Evolutionary conservation across 2,113 vertebrate genomes (phyloP).

Genomic region (Equus przewalskii): DNA sequence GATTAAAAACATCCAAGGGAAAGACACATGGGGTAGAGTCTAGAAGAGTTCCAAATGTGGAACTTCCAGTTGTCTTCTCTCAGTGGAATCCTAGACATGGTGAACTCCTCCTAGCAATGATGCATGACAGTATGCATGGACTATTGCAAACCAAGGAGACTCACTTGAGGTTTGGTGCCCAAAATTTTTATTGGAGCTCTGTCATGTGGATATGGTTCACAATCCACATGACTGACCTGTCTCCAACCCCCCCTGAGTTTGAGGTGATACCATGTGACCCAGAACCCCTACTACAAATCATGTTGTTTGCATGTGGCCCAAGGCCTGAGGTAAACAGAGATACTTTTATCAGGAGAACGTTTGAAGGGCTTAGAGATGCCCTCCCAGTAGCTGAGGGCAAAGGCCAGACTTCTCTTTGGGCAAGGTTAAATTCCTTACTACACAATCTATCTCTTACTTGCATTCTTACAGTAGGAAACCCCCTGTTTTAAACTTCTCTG

Average conservation of each 20-base stretch:
- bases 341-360: slow-evolving; percentile 11
- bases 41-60: not conserved
- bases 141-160: not conserved
- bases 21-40: not conserved
- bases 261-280: not conserved
- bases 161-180: not conserved
- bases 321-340: not conserved
- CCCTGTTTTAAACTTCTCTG: not conserved
- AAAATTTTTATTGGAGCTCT: not conserved
- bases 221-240: not conserved
- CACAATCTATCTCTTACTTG: not conserved
- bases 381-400: not conserved
- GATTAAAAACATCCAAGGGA: not conserved
- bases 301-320: not conserved
- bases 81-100: not conserved
- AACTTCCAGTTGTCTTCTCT: not conserved
- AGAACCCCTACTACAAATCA: not conserved
- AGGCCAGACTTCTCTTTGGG: not conserved
- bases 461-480: not conserved
- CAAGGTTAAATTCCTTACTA: slow-evolving; percentile 5
- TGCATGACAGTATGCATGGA: not conserved
- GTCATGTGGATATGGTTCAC: not conserved
- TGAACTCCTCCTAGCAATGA: not conserved
- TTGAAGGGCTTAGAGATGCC: not conserved
- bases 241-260: not conserved